phyloP scores from a whole-genome alignment of 1,140 invertebrate genomes.

The Ips nitidus region DNA sequence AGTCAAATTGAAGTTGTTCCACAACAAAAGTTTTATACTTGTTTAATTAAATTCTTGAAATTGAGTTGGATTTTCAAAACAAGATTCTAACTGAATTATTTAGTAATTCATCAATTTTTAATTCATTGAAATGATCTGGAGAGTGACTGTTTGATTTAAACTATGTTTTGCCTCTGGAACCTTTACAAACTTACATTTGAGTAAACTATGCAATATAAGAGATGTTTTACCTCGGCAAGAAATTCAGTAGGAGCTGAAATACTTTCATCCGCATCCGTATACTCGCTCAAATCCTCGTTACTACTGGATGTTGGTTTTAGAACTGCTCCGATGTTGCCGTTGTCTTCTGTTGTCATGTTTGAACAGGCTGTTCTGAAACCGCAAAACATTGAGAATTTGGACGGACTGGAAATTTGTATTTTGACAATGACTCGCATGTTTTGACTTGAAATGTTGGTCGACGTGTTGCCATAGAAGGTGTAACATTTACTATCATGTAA shows the following conservation, averaged over 20 bases:
- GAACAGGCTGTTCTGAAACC: neutral
- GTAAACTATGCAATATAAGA: neutral
- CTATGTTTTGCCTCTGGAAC: neutral
- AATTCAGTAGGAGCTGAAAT: slow-evolving; percentile 69
- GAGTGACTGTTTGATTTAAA: neutral
- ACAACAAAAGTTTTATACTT: too few species aligned
- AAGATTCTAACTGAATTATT: neutral
- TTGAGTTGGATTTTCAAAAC: neutral
- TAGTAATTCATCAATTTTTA: neutral
- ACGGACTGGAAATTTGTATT: neutral
- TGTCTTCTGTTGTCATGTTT: slow-evolving; percentile 48
- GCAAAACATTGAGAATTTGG: neutral
- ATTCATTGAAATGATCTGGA: neutral
- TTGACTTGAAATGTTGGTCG: too few species aligned
- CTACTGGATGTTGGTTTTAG: slow-evolving; percentile 52
- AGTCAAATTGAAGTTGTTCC: too few species aligned
- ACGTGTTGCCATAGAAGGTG: too few species aligned
- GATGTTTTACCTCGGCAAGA: slow-evolving; percentile 62
- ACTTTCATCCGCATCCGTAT: slow-evolving; percentile 70
- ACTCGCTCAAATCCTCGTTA: slow-evolving; percentile 60
- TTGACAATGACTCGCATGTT: too few species aligned
- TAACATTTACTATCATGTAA: too few species aligned
- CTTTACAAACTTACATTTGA: neutral
- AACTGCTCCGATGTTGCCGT: slow-evolving; percentile 47
- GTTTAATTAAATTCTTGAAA: too few species aligned